Evolutionary conservation across 1,140 invertebrate species (phyloP), one percentile per base, ranked within the genome.

Genomic region (Campoletis sonorensis): DNA sequence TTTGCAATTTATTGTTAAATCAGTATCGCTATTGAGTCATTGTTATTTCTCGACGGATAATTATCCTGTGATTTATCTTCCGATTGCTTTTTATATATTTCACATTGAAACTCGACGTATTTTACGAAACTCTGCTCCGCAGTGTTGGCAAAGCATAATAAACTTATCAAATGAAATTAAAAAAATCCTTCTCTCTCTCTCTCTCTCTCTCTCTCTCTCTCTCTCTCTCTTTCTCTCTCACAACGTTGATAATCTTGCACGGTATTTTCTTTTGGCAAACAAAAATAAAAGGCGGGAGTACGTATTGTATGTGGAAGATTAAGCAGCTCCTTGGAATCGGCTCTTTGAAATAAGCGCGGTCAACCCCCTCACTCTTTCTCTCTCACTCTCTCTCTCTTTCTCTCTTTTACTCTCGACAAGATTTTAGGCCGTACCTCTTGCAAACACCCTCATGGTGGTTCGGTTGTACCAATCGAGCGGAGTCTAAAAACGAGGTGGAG

Each of bases 381-480:
- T 54, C 51, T 18, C 13, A 45, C 3, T 45, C 40, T 45, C 40
- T 45, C 40, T 45, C 40, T 45, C 40, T 45, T 11, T 45, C 40
- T 45, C 40, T 10, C 40, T 45, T 11, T 45, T 10, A 10, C 13
- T 45, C 40, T 45, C 51, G 51, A n/a, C 51, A 54, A 54, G 51
- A 54, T 54, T 54, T 21, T 54, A n/a, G 51, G 18, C 16, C 40
- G 40, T 45, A n/a, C 51, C 51, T 54, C 51, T 54, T 54, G 51
- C 51, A 21, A 54, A 54, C 51, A 54, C 51, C 51, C 51, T 54
- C n/a, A 16, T 26, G 61, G 67, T 49, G 72, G 45, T 30, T 75
- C 72, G 26, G 72, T 75, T 75, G 27, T 18, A 61, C 23, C 49
- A 61, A 30, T 61, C 51, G 51, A 21, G 73, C 72, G 30, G 27